phyloP scores from a whole-genome alignment of 2,888 invertebrate species.

The Eurois occulta region DNA sequence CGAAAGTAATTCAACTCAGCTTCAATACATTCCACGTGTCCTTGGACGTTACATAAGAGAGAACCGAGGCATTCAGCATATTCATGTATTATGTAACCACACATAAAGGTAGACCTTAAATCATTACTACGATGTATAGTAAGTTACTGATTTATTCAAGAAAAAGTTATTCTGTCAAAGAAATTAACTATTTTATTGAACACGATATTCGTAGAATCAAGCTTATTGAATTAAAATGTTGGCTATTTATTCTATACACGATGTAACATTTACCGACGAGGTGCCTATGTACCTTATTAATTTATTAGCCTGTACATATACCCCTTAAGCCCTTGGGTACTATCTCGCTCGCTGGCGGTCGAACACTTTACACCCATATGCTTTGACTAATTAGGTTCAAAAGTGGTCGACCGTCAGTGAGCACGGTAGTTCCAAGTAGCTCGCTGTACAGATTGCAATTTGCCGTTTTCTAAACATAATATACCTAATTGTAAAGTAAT shows the following conservation, averaged over 20 bases:
- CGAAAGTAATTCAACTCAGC: slow-evolving; percentile 37
- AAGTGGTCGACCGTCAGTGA: too few relatives aligned
- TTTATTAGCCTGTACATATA: too few relatives aligned
- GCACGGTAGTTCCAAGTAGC: too few relatives aligned
- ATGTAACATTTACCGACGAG: background rate
- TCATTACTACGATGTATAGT: slow-evolving; percentile 28
- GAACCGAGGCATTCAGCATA: slow-evolving; percentile 29
- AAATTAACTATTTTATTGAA: slow-evolving; percentile 8
- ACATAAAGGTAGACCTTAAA: slow-evolving; percentile 29
- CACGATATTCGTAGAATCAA: background rate
- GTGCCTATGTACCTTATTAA: too few relatives aligned
- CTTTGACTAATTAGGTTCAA: too few relatives aligned
- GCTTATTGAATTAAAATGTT: background rate
- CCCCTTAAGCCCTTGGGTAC: too few relatives aligned
- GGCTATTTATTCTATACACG: background rate
- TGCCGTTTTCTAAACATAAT: background rate
- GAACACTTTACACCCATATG: too few relatives aligned
- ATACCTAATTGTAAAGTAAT: too few relatives aligned
- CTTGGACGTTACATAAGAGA: slow-evolving; percentile 43
- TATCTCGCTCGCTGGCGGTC: too few relatives aligned
- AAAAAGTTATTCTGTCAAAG: slow-evolving; percentile 11
- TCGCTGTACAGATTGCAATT: background rate
- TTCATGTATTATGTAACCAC: slow-evolving; percentile 48
- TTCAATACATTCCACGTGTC: slow-evolving; percentile 44
- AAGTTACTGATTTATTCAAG: slow-evolving; percentile 4